Evolutionary conservation across 1,140 invertebrate species (phyloP).

Genomic region (Microplitis demolitor): DNA sequence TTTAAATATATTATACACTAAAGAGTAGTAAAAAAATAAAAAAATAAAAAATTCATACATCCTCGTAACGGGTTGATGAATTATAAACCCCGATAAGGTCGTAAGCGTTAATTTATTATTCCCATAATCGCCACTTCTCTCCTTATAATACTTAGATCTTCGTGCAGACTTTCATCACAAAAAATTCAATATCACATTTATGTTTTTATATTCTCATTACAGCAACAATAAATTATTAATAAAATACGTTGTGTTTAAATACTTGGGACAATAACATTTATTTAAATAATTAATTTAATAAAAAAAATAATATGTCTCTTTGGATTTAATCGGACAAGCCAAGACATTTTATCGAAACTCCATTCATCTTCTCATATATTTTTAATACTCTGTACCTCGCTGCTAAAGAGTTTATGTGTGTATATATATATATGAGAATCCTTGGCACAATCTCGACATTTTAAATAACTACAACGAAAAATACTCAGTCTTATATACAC

Average conservation of each 20-base stretch:
- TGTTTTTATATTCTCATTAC: conserved; percentile 2
- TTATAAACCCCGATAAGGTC: conserved; percentile 54
- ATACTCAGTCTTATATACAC: background rate
- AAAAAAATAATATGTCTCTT: background rate
- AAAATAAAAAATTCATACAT: conserved; percentile 22
- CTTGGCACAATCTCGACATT: conserved; percentile 28
- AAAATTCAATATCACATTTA: background rate
- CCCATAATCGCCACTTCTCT: conserved; percentile 42
- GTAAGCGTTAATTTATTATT: conserved; percentile 53
- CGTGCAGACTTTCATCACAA: background rate
- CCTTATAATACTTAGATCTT: conserved; percentile 19
- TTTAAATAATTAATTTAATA: background rate
- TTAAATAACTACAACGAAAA: background rate
- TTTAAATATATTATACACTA: conserved; percentile 2
- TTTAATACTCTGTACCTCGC: background rate
- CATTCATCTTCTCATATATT: background rate
- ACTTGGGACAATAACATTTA: conserved; percentile 30
- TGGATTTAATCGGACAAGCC: conserved; percentile 10
- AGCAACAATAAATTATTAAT: background rate
- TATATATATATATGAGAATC: conserved; percentile 7
- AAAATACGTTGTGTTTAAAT: background rate
- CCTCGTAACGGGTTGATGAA: conserved; percentile 50
- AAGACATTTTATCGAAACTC: conserved; percentile 22
- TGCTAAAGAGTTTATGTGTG: no score
- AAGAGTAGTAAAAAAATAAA: conserved; percentile 23